Evolutionary conservation across 1,140 invertebrate genomes (phyloP).

Genomic region (Hetaerina americana): DNA sequence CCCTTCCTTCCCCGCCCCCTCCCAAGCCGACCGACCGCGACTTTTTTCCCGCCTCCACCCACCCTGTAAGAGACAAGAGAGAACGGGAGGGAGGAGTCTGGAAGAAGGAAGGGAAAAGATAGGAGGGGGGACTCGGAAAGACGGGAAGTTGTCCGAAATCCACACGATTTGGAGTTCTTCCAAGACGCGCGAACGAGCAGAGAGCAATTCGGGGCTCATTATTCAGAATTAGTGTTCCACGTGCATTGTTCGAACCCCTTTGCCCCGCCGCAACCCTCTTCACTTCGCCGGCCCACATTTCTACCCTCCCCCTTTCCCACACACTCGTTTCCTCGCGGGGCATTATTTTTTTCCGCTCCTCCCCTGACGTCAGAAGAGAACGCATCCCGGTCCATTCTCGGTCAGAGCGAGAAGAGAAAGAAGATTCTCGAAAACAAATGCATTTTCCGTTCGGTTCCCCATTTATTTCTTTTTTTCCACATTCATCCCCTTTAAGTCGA

Average conservation of each 20-base stretch:
- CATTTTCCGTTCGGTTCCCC: too few relatives aligned
- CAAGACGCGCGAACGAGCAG: background rate
- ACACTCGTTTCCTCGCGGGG: background rate
- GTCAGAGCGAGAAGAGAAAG: too few relatives aligned
- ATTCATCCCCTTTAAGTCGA: too few relatives aligned
- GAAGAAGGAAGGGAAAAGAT: too few relatives aligned
- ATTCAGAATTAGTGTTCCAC: background rate
- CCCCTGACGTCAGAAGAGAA: background rate
- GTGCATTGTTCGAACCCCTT: background rate
- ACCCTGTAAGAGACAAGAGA: background rate
- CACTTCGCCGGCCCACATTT: background rate
- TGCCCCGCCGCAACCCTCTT: background rate
- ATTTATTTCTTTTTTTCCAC: too few relatives aligned
- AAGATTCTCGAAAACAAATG: too few relatives aligned
- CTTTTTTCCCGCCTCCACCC: background rate
- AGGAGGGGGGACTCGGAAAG: too few relatives aligned
- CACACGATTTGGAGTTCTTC: background rate
- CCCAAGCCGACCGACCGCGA: background rate
- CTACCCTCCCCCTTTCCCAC: background rate
- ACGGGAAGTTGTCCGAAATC: background rate
- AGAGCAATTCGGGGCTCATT: background rate
- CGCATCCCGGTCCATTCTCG: background rate
- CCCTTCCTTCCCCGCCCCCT: background rate
- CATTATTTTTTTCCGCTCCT: background rate
- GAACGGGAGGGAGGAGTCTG: too few relatives aligned